Conservation (phyloP, 2,113 vertebrate species). For the Hemiprocne comata region DNA sequence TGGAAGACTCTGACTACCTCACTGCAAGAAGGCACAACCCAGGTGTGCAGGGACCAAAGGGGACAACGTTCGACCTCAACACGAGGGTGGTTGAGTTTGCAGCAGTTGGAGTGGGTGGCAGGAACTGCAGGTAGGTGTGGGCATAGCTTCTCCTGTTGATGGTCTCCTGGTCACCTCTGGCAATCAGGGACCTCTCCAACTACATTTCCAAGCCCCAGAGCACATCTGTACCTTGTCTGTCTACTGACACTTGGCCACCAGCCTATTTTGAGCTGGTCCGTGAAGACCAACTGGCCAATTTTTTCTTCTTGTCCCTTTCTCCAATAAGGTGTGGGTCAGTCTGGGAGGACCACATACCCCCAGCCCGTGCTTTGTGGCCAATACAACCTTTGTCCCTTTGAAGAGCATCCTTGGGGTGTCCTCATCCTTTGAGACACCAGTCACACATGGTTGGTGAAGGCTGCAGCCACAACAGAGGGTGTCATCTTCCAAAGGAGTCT, state of each 20-base stretch:
- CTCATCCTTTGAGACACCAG: not conserved
- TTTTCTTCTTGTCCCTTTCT: not conserved
- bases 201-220: not conserved
- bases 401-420: not conserved
- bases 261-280: not conserved
- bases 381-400: not conserved
- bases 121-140: slow-evolving; percentile 74
- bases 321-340: too few relatives aligned
- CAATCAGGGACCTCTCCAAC: not conserved
- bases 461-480: not conserved
- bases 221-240: not conserved
- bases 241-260: not conserved
- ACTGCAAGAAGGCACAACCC: slow-evolving; percentile 49
- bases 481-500: not conserved
- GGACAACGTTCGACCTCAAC: slow-evolving; percentile 63
- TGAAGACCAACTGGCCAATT: not conserved
- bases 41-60: slow-evolving; percentile 56
- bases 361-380: not conserved
- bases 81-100: slow-evolving; percentile 85
- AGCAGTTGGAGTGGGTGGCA: slow-evolving; percentile 73
- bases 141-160: not conserved
- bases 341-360: not conserved
- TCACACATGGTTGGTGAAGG: not conserved
- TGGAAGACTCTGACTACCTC: slow-evolving; percentile 87
- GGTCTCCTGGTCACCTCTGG: not conserved